Conservation (phyloP, 2,113 vertebrate genomes). For the Morone chrysops region DNA sequence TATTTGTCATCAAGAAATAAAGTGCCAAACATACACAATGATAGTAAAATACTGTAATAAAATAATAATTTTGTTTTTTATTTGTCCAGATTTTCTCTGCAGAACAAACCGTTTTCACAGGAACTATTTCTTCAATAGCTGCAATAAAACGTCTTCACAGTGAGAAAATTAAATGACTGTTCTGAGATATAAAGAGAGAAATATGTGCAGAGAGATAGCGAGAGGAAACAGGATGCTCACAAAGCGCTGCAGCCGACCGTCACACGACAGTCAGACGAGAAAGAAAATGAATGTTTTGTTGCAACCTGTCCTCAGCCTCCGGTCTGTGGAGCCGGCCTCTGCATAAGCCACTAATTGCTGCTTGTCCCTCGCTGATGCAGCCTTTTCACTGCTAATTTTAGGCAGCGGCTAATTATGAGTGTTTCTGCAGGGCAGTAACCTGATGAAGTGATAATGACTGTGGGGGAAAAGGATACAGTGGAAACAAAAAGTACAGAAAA, state of each 20-base stretch:
- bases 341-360: constrained; percentile 29
- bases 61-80: no score
- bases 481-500: constrained; percentile 18
- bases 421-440: constrained; percentile 22
- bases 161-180: neutral
- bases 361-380: constrained; percentile 38
- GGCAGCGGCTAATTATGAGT: constrained; percentile 23
- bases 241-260: neutral
- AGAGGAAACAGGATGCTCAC: neutral
- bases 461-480: constrained; percentile 6
- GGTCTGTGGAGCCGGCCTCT: constrained; percentile 9
- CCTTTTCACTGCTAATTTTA: constrained; percentile 50
- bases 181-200: neutral
- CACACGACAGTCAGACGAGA: neutral
- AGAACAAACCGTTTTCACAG: no score
- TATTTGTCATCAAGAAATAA: no score
- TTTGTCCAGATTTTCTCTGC: no score
- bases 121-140: neutral
- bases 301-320: neutral
- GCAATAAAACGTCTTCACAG: neutral
- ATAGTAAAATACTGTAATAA: no score
- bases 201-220: neutral
- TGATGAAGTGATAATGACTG: constrained; percentile 51
- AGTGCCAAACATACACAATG: no score
- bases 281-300: constrained; percentile 37